Evolutionary conservation across 2,888 invertebrate genomes (phyloP), one percentile per base, ranked within the genome.

Genomic region (Argynnis bischoffii): DNA sequence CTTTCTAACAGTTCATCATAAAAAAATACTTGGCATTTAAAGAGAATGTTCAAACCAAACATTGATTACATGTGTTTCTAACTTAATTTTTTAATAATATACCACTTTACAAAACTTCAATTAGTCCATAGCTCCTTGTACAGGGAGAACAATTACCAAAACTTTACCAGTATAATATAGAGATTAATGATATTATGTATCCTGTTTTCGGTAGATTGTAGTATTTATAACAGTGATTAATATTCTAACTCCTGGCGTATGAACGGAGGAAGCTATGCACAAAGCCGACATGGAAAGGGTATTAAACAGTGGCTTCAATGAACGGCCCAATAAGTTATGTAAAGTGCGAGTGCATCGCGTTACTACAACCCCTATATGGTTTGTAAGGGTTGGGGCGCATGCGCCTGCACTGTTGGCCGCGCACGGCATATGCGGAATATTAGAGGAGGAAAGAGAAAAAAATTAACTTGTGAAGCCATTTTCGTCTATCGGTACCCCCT

Each of bases 391-490:
- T 81, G 80, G 81, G 80, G 86, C 92, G 92, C 92, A 91, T 92
- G 92, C 92, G 92, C 89, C 84, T 89, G 89, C 89, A 88, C 79
- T 83, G 85, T 82, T 83, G 79, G 84, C 83, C 86, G 88, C 87
- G 88, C 86, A 88, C 90, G 88, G 89, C 92, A 92, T 92, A 92
- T 92, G 92, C 92, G 92, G 90, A 90, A 90, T 91, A 92, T 92
- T 92, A 92, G 90, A 92, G 92, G 87, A 92, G 89, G 92, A 92
- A 92, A 92, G 92, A 92, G 92, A 92, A 92, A 92, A 91, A 92
- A 92, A 91, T 91, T 91, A 88, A 92, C 90, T 92, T 90, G 92
- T 92, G 92, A 92, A 92, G 92, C 92, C 92, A 92, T 92, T 92
- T 92, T 91, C 91, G 92, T 92, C 89, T 89, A 89, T 89, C 88